phyloP scores from a whole-genome alignment of 1,140 invertebrate species.

The Hycleus phaleratus region DNA sequence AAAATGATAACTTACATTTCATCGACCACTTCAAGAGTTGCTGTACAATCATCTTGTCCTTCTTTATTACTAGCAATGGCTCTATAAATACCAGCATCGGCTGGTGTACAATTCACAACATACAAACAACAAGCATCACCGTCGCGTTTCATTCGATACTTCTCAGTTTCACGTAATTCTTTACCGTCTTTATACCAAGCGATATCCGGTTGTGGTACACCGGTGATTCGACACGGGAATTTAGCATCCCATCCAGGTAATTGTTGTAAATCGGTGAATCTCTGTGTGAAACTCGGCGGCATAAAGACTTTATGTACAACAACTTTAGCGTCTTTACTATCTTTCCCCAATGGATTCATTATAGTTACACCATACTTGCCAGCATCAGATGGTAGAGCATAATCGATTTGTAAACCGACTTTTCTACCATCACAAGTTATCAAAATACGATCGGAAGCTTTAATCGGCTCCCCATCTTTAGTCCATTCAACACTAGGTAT shows the following conservation, averaged over 20 bases:
- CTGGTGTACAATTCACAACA: conserved; percentile 56
- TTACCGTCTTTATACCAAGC: conserved; percentile 76
- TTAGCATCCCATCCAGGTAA: conserved; percentile 69
- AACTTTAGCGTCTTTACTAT: conserved; percentile 57
- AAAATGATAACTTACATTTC: conserved; percentile 62
- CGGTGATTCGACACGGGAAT: conserved; percentile 72
- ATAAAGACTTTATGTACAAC: conserved; percentile 73
- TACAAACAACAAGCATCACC: conserved; percentile 71
- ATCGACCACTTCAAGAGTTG: conserved; percentile 66
- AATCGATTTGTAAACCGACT: conserved; percentile 69
- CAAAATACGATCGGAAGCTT: conserved; percentile 55
- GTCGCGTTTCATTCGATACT: conserved; percentile 70
- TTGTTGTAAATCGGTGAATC: conserved; percentile 78
- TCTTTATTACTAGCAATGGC: conserved; percentile 73
- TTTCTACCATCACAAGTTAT: conserved; percentile 76
- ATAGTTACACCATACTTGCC: conserved; percentile 69
- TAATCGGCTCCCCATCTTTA: conserved; percentile 64
- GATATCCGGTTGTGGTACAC: conserved; percentile 80
- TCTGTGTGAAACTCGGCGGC: conserved; percentile 72
- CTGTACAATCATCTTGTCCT: conserved; percentile 69
- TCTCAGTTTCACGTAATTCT: conserved; percentile 57
- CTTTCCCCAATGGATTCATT: conserved; percentile 67
- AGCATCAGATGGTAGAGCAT: conserved; percentile 60
- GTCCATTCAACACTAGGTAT: conserved; percentile 77
- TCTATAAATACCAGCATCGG: conserved; percentile 67